Percentiles rank a stretch among this genome's conserved stretches.
Conservation (phyloP, 2,797 vertebrate genomes). For the Pelobates cultripes region DNA sequence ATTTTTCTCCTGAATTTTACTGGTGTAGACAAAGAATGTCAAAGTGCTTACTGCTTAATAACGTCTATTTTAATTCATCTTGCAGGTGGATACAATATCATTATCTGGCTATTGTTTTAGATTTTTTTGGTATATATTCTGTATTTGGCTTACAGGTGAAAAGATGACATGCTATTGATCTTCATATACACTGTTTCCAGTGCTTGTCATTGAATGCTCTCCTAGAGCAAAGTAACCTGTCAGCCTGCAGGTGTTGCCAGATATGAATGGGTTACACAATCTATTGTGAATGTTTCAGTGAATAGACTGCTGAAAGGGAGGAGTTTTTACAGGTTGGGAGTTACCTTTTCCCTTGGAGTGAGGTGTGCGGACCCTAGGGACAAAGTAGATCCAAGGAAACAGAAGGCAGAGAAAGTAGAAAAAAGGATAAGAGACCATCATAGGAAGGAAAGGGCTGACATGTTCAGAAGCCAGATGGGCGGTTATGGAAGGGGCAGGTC, state of each 20-base stretch:
- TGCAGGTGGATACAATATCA: too few species aligned
- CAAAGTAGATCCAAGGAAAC: not conserved
- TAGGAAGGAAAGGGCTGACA: not conserved
- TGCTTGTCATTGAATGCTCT: too few species aligned
- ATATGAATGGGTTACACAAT: constrained; percentile 4
- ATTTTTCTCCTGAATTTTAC: too few species aligned
- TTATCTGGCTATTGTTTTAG: too few species aligned
- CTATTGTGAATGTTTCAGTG: not conserved
- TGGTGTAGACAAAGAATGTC: too few species aligned
- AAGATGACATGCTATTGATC: too few species aligned
- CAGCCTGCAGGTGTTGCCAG: constrained; percentile 9
- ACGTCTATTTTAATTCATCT: too few species aligned
- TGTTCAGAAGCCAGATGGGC: not conserved
- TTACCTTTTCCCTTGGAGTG: constrained; percentile 7
- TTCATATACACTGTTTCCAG: too few species aligned
- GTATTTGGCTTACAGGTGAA: too few species aligned
- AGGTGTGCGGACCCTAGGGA: constrained; percentile 2
- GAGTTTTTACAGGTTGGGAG: not conserved
- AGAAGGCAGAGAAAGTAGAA: not conserved
- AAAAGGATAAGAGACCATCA: too few species aligned
- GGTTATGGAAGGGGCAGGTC: constrained; percentile 10
- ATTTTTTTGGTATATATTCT: too few species aligned
- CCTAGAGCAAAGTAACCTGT: not conserved
- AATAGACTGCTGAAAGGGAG: not conserved
- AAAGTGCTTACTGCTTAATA: too few species aligned